Base-by-base conservation (phyloP, 2,797 vertebrate genomes). In the Tympanoctomys barrerae region DNA sequence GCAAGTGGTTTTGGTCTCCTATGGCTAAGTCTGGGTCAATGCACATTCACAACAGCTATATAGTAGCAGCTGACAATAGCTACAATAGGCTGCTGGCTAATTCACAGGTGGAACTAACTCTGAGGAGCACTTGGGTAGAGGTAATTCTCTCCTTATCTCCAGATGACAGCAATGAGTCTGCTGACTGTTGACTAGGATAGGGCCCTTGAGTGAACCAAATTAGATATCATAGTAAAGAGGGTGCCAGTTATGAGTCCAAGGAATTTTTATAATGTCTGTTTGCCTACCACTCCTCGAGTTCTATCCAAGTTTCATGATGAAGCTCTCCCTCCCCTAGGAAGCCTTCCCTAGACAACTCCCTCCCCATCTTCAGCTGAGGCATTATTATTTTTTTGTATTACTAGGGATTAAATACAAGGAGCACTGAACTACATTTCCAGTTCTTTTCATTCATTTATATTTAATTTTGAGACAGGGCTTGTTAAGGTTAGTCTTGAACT, bases 291-390 rank as follows among this genome's bases (percentile, higher is more conserved):
- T 87, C 71, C 86, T 52, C 28, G 42, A 71, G 66, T 95, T 83
- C 79, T 88, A 87, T 52, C 80, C 91, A 92, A 77, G 83, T 91
- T 90, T 94, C 87, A 81, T 59, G 83, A 81, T 46, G 71, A 87
- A 95, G 22, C 52, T 77, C 11, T 83, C 39, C 70, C 39, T 83
- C 19, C n/a, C 7, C 62, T 13, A 26, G 62, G 62, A 89, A 95
- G 28, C 9, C 81, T 87, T 90, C 66, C 42, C 86, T 64, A 36
- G 61, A 16, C 64, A 90, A 94, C 57, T 79, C 75, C 46, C 49
- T 79, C 73, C 31, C 42, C 19, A 46, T 26, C 33, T 61, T 88
- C 11, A 46, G 24, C 59, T 21, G 36, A 19, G 36, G 42, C 57
- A 12, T 57, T 57, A 57, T 18, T 57, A 57, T 18, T 39, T 66